A percentile compares a stretch with the other conserved stretches of the same genome.
These are phyloP conservation scores for Chauna torquata DNA, from an alignment of 2,113 vertebrate species.

Conservation along the genomic window DNA sequence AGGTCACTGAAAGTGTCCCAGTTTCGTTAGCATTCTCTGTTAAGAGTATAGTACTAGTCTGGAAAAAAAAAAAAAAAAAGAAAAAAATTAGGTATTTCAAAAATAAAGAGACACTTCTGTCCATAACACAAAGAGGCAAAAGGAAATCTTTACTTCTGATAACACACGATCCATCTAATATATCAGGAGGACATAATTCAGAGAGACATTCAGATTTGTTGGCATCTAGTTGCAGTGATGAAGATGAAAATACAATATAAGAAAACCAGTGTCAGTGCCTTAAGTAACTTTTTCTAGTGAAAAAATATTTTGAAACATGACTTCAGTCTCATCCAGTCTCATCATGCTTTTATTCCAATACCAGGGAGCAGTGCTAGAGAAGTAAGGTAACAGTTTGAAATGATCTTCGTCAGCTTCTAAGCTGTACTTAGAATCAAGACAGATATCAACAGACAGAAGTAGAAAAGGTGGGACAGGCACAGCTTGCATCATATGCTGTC, in stretches of 20 bases:
- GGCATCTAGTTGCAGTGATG: neutral
- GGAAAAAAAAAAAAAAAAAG: slow-evolving; percentile 56
- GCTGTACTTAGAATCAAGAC: neutral
- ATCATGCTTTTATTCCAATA: neutral
- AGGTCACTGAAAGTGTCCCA: slow-evolving; percentile 61
- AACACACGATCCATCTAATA: neutral
- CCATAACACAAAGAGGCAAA: slow-evolving; percentile 27
- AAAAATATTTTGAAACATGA: neutral
- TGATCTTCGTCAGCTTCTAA: neutral
- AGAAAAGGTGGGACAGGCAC: neutral
- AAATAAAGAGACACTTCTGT: neutral
- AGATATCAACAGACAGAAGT: neutral
- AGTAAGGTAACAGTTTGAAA: neutral
- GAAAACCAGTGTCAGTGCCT: neutral
- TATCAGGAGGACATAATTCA: neutral
- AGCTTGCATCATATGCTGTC: neutral
- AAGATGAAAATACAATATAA: neutral
- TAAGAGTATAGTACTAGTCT: slow-evolving; percentile 3
- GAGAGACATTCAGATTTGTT: neutral
- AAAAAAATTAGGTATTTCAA: slow-evolving; percentile 55
- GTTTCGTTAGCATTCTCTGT: slow-evolving; percentile 50
- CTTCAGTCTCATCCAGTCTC: neutral
- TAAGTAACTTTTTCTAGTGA: neutral
- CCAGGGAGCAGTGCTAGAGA: neutral
- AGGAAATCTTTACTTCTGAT: neutral